Percentiles rank a stretch among this genome's conserved stretches.
Evolutionary conservation across 2,113 vertebrate species (phyloP).

Genomic region (Oncorhynchus clarkii): DNA sequence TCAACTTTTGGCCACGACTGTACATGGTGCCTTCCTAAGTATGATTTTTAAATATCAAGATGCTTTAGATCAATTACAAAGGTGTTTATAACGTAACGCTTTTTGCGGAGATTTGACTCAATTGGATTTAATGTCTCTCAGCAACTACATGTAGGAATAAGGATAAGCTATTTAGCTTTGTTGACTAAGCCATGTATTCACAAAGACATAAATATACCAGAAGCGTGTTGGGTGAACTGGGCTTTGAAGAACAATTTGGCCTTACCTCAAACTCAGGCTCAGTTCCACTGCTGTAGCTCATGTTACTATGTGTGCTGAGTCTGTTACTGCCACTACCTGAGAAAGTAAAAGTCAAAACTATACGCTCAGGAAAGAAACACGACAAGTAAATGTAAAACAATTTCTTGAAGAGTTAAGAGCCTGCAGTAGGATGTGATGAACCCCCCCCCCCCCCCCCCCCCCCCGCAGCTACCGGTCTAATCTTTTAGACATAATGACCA

Average conservation of each 20-base stretch:
- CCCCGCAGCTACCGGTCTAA: too few relatives aligned
- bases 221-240: background rate
- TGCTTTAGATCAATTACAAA: background rate
- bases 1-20: too few relatives aligned
- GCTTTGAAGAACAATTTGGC: background rate
- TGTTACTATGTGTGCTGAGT: constrained; percentile 84
- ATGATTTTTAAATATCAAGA: too few relatives aligned
- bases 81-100: background rate
- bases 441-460: too few relatives aligned
- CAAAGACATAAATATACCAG: background rate
- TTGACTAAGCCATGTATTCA: background rate
- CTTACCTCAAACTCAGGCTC: constrained; percentile 93
- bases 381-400: too few relatives aligned
- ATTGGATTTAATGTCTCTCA: background rate
- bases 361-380: too few relatives aligned
- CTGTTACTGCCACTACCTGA: constrained; percentile 89
- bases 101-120: too few relatives aligned
- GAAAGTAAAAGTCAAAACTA: constrained; percentile 14
- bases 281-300: constrained; percentile 90
- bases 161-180: too few relatives aligned
- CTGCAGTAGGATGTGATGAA: too few relatives aligned
- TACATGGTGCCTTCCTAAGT: too few relatives aligned
- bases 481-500: too few relatives aligned
- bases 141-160: background rate
- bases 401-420: too few relatives aligned